Base-by-base conservation (phyloP, 2,888 invertebrate species). In the Sminthurinus aureus region DNA sequence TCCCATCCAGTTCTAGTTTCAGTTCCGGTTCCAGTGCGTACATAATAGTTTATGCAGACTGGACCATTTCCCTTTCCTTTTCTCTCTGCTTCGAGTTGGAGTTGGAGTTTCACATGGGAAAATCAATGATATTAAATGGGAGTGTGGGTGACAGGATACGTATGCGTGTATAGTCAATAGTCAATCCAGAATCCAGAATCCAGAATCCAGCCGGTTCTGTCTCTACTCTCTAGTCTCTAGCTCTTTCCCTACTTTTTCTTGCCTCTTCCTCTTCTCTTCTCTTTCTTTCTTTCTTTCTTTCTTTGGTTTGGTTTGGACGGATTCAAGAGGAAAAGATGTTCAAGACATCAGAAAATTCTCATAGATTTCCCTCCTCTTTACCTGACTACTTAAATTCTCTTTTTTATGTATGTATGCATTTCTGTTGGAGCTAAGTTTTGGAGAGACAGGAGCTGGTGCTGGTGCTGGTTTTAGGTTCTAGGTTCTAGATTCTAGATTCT, bases 341-440 rank as follows among this genome's bases (percentile, higher is more conserved):
- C 84, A 85, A 84, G 85, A 84, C 85, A 85, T 85, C 85, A 85
- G 79, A 85, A 85, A 84, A 85, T 38, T 85, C 85, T 84, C 80
- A 79, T 75, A 75, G 75, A 76, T 76, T 76, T 76, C 52, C 75
- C 76, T n/a, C 75, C 76, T 76, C 71, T 76, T 76, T 52, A 76
- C 76, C 76, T 71, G 71, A 71, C 71, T 71, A 71, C 71, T 71
- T 71, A 71, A 71, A 71, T 24, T 71, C 71, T 71, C 67, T 20
- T 67, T n/a, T 71, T 58, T 18, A 58, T 58, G 58, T 58, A 58
- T 58, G 58, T 58, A 9, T 11, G 9, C 15, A 58, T 0, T 15
- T 13, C 58, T 18, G 0, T 58, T 58, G 58, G 58, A 52, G 8
- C 9, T 58, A 6, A 6, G 15, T 11, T 38, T 38, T 38, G 38